Percentiles rank a stretch among this genome's conserved stretches.
phyloP scores from a whole-genome alignment of 2,113 vertebrate species.

The Bos javanicus region DNA sequence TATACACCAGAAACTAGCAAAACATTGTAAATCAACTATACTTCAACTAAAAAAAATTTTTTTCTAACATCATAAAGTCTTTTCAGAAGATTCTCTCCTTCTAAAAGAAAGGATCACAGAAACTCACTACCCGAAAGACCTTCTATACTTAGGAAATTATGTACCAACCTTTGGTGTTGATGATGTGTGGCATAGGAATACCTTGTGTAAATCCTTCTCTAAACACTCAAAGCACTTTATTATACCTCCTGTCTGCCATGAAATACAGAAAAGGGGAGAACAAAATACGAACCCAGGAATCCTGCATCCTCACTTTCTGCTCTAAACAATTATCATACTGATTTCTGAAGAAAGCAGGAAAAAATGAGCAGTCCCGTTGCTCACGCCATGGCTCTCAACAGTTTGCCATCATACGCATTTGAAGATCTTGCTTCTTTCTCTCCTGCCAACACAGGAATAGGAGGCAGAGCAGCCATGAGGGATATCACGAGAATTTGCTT shows the following conservation, averaged over 20 bases:
- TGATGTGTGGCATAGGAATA: background rate
- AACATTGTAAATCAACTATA: background rate
- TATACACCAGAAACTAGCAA: background rate
- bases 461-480: slow-evolving; percentile 26
- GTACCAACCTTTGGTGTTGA: background rate
- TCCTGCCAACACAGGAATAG: slow-evolving; percentile 47
- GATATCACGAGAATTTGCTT: slow-evolving; percentile 19
- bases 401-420: slow-evolving; percentile 17
- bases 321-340: background rate
- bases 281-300: background rate
- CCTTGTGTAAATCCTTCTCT: background rate
- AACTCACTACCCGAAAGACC: background rate
- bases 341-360: background rate
- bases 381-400: slow-evolving; percentile 26
- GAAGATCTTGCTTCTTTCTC: slow-evolving; percentile 44
- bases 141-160: background rate
- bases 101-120: background rate
- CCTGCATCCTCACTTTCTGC: background rate
- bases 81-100: background rate
- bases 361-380: slow-evolving; percentile 1
- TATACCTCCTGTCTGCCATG: background rate
- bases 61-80: background rate
- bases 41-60: background rate
- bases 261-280: background rate
- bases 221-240: background rate